Base-by-base conservation (phyloP, 2,113 vertebrate species). In the Tor tambroides region DNA sequence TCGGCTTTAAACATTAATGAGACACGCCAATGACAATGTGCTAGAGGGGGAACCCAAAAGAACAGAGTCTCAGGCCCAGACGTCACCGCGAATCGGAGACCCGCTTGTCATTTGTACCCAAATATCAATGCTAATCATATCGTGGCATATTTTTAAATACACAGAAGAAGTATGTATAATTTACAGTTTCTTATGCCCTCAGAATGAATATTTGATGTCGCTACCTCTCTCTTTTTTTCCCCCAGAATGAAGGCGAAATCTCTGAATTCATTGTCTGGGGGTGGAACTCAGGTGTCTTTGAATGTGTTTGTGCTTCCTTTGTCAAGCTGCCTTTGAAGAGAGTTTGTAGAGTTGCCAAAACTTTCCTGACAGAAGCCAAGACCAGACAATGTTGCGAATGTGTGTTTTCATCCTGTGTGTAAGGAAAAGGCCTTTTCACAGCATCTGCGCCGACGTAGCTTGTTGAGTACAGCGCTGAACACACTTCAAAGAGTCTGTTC, bases 131-230 rank as follows among this genome's bases (percentile, higher is more conserved):
- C 94, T 95, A 96, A 94, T 95, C 90, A 93, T 86, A 92, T 90
- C 92, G 94, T 75, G 93, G 95, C 96, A 92, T 93, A 95, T 96
- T 96, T 96, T 96, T 95, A 96, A 97, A 96, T 96, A 95, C 96
- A 96, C 96, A 95, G 96, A 94, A 93, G 89, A 89, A 87, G 69
- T 88, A 92, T 92, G 89, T 95, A 92, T 92, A 92, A 94, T 96
- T 95, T 96, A 95, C 95, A 94, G 95, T 90, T 90, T 93, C 91
- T 87, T 93, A 91, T 92, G 87, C 95, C 94, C 94, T 94, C 95
- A 95, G 75, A 92, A 91, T 96, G 94, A 94, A 95, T 96, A 94
- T 96, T 96, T 96, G 93, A 96, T 96, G 92, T 80, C 32, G 54
- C 79, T 95, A 95, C 94, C 94, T 95, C 94, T 90, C 69, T 72